Evolutionary conservation across 2,113 vertebrate genomes (phyloP).

Genomic region (Tricholaema leucomelas): DNA sequence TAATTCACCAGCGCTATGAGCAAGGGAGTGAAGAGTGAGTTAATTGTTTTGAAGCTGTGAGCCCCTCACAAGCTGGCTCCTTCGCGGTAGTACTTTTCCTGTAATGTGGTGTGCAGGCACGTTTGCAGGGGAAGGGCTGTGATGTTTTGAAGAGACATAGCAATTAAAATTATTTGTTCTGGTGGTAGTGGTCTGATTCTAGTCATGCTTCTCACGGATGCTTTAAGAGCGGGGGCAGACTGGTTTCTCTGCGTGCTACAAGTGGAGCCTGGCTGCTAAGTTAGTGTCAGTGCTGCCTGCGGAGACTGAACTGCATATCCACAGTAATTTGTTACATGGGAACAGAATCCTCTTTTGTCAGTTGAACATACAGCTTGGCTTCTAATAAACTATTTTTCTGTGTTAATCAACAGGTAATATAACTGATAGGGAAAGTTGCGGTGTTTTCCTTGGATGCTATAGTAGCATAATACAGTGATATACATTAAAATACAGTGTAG

Average conservation of each 20-base stretch:
- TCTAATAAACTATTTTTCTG: neutral
- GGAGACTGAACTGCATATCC: neutral
- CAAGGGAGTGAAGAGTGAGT: neutral
- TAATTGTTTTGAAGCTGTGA: neutral
- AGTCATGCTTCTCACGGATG: accelerated
- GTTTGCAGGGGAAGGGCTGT: neutral
- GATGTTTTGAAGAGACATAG: neutral
- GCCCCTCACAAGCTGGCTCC: neutral
- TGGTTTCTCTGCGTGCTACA: too few species aligned
- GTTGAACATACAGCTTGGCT: neutral
- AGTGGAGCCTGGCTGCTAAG: neutral
- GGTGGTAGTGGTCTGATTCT: neutral
- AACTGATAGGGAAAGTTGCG: neutral
- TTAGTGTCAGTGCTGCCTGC: neutral
- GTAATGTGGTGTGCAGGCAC: neutral
- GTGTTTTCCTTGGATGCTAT: neutral
- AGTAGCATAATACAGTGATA: neutral
- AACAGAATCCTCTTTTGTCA: neutral
- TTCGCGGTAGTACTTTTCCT: neutral
- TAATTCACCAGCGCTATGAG: accelerated
- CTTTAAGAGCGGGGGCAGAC: neutral
- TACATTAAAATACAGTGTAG: neutral
- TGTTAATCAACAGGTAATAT: neutral
- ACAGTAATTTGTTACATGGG: accelerated
- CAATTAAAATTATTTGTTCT: accelerated